Percentiles rank a stretch among this genome's conserved stretches.
Evolutionary conservation across 2,888 invertebrate species (phyloP).

Genomic region (Gymnocheta viridis): DNA sequence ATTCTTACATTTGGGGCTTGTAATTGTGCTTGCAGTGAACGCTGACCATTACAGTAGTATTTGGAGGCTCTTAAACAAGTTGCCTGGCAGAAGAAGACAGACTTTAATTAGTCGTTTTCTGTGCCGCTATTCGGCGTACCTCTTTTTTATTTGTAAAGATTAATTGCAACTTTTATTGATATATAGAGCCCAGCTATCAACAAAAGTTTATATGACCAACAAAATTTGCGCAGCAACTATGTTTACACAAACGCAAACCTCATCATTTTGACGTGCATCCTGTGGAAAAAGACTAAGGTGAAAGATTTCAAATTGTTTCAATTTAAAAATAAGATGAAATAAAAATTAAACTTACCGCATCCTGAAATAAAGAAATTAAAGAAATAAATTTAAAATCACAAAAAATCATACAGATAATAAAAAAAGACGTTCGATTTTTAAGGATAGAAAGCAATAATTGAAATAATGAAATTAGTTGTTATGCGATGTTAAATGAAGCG

Average conservation of each 20-base stretch:
- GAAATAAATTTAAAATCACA: slow-evolving; percentile 74
- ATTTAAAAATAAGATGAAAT: slow-evolving; percentile 30
- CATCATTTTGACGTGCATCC: background rate
- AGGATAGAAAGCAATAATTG: slow-evolving; percentile 4
- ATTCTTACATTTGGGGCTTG: too few species aligned
- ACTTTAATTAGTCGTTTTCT: too few species aligned
- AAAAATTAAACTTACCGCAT: slow-evolving; percentile 81
- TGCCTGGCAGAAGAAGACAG: too few species aligned
- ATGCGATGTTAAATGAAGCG: slow-evolving; percentile 24
- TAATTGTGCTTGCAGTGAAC: too few species aligned
- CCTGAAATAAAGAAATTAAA: slow-evolving; percentile 82
- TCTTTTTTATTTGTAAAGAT: too few species aligned
- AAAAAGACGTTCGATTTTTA: slow-evolving; percentile 11
- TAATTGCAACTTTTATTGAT: too few species aligned
- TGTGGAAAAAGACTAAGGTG: background rate
- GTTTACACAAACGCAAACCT: background rate
- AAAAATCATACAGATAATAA: slow-evolving; percentile 71
- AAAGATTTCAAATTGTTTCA: slow-evolving; percentile 6
- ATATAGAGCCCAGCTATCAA: too few species aligned
- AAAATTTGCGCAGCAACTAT: background rate
- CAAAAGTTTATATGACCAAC: background rate
- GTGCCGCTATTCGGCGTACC: too few species aligned
- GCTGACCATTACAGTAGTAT: too few species aligned
- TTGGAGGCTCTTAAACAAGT: too few species aligned
- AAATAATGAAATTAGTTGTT: background rate